Conservation (phyloP, 2,797 vertebrate genomes). For the Caiman crocodilus region DNA sequence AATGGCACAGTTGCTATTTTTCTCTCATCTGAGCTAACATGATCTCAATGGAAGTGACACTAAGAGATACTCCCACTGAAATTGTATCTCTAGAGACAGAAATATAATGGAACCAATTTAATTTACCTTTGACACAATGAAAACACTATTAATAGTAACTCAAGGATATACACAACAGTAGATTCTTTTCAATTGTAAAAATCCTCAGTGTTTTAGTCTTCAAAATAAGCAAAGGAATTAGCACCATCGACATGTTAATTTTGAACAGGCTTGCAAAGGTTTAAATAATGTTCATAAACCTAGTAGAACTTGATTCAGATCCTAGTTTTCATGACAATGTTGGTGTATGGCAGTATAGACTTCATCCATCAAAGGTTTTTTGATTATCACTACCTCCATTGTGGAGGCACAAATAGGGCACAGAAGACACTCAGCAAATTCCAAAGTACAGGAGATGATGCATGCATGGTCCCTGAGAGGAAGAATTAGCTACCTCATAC, state of each 20-base stretch:
- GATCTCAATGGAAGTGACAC: slow-evolving; percentile 15
- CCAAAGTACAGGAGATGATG: background rate
- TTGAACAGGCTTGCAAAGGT: background rate
- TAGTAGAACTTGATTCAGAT: background rate
- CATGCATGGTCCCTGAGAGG: background rate
- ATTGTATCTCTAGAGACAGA: background rate
- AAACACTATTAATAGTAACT: background rate
- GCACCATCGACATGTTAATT: background rate
- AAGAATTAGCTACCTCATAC: background rate
- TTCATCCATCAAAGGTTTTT: background rate
- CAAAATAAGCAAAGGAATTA: slow-evolving; percentile 3
- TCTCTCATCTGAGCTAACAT: slow-evolving; percentile 9
- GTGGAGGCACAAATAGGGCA: background rate
- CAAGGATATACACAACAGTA: background rate
- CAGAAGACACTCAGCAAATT: background rate
- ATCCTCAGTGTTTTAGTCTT: background rate
- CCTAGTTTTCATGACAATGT: background rate
- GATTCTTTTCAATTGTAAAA: background rate
- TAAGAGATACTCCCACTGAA: background rate
- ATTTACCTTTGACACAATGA: slow-evolving; percentile 7
- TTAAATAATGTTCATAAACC: background rate
- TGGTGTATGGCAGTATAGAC: background rate
- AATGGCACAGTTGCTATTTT: background rate
- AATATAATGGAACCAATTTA: background rate
- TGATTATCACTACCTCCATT: background rate